phyloP scores from a whole-genome alignment of 1,140 invertebrate species.

The Drusus annulatus region DNA sequence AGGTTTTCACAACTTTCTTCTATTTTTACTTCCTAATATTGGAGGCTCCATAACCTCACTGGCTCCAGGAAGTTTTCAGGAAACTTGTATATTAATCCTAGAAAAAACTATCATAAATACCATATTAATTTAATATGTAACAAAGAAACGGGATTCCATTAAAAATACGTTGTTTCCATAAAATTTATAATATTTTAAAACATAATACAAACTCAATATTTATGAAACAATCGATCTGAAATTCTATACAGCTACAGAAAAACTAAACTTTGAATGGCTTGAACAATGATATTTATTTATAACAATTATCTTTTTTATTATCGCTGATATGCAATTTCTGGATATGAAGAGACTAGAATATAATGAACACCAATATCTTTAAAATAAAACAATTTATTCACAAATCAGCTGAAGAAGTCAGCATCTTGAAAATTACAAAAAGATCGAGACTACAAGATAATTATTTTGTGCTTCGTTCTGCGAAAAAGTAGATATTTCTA shows the following conservation, averaged over 20 bases:
- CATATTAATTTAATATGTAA: no score
- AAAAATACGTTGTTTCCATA: no score
- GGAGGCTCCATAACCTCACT: no score
- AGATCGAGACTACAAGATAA: background rate
- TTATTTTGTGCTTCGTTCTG: conserved; percentile 2
- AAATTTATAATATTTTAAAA: no score
- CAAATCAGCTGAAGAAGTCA: background rate
- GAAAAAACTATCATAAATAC: no score
- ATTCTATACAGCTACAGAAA: background rate
- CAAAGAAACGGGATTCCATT: no score
- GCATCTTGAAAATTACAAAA: background rate
- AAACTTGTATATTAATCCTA: no score
- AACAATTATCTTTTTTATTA: conserved; percentile 11
- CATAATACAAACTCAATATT: no score
- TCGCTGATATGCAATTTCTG: conserved; percentile 26
- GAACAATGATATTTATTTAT: conserved; percentile 2
- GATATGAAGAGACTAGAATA: conserved; percentile 28
- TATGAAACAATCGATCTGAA: no score
- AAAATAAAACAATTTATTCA: background rate
- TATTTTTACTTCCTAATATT: no score
- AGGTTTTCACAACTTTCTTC: no score
- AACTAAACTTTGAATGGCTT: conserved; percentile 2
- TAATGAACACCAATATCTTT: background rate
- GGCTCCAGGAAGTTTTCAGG: no score
- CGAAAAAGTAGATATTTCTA: background rate